Conservation (phyloP, 2,113 vertebrate species). For the Candoia aspera region DNA sequence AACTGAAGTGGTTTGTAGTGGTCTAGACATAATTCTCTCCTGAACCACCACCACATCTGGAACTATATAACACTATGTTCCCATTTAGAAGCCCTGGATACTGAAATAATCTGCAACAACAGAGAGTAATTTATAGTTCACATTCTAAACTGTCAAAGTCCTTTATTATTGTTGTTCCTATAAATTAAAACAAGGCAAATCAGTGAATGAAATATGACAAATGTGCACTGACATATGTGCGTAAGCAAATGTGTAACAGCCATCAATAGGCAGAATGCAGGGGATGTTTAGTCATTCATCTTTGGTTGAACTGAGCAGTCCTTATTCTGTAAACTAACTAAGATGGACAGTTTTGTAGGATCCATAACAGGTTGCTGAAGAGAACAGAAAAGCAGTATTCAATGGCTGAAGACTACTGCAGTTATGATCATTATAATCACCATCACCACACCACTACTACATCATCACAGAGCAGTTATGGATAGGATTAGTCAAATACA, state of each 20-base stretch:
- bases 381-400: background rate
- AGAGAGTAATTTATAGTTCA: background rate
- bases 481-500: background rate
- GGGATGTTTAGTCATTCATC: background rate
- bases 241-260: no score
- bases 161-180: background rate
- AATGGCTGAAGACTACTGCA: background rate
- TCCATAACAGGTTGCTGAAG: background rate
- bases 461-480: background rate
- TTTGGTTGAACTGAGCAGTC: background rate
- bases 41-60: background rate
- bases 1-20: background rate
- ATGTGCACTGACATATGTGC: background rate
- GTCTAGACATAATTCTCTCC: background rate
- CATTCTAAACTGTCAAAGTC: background rate
- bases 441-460: background rate
- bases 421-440: background rate
- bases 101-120: background rate
- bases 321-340: background rate
- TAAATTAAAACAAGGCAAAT: background rate
- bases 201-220: background rate
- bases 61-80: background rate
- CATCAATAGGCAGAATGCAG: background rate
- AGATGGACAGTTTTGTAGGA: background rate
- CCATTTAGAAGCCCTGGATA: background rate